Evolutionary conservation across 2,888 invertebrate genomes (phyloP).

Genomic region (Julus scandinavius): DNA sequence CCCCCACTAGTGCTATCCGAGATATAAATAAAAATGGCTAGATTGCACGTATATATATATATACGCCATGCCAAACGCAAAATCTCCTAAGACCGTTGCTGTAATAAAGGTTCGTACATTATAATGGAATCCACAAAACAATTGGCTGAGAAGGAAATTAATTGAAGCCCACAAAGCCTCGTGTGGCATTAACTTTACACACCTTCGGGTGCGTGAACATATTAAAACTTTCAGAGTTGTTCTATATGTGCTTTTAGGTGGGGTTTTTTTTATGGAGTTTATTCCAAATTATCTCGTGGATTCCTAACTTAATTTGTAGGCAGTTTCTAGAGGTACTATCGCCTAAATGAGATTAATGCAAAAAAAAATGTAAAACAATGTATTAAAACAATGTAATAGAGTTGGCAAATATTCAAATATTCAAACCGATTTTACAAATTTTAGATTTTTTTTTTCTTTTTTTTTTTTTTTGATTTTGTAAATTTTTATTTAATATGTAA

Average conservation of each 20-base stretch:
- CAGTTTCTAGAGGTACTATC: no score
- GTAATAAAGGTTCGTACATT: neutral
- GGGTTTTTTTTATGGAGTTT: no score
- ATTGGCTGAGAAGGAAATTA: conserved; percentile 11
- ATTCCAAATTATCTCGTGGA: neutral
- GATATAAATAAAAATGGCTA: conserved; percentile 5
- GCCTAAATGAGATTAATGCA: no score
- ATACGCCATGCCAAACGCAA: neutral
- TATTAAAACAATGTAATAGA: no score
- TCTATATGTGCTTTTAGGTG: neutral
- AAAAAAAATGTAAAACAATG: no score
- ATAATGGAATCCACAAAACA: conserved; percentile 28
- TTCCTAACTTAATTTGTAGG: neutral
- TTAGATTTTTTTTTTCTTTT: no score
- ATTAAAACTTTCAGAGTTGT: neutral
- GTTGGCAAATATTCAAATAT: no score
- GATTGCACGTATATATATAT: neutral
- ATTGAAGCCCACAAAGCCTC: neutral
- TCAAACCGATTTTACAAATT: no score
- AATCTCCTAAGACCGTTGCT: conserved; percentile 22
- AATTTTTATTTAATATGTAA: no score
- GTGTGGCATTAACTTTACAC: neutral
- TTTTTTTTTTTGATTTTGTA: no score
- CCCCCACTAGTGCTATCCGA: neutral
- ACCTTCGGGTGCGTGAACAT: neutral